Conservation (phyloP, 2,797 vertebrate genomes). For the Rhynchotus rufescens region DNA sequence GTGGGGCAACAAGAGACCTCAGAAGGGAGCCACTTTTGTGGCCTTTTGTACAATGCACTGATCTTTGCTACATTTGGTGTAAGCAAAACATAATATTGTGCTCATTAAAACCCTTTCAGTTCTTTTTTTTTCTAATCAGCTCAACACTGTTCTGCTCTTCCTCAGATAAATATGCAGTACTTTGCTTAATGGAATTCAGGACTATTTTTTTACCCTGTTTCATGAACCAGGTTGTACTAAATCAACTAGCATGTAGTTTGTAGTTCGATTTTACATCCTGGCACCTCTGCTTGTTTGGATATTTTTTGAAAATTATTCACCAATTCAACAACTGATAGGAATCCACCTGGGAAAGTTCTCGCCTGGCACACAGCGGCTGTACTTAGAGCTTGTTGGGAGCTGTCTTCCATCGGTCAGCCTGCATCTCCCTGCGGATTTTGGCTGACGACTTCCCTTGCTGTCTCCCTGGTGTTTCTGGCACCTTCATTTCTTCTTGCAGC, state of each 20-base stretch:
- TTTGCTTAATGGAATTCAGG: not conserved
- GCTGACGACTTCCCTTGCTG: not conserved
- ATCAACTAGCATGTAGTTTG: not conserved
- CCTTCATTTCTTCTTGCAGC: not conserved
- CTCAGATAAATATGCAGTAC: fast-evolving
- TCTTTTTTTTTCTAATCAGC: not conserved
- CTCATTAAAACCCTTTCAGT: not conserved
- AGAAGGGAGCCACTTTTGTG: not conserved
- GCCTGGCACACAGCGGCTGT: not conserved
- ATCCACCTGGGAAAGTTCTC: not conserved
- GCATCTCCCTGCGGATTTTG: not conserved
- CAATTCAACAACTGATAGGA: not conserved
- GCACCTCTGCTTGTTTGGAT: not conserved
- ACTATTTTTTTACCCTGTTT: not conserved
- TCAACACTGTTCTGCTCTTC: not conserved
- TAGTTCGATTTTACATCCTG: not conserved
- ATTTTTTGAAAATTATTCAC: not conserved
- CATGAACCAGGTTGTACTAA: not conserved
- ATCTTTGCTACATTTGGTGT: not conserved
- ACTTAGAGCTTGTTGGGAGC: not conserved
- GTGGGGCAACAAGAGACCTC: not conserved
- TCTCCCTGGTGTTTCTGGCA: not conserved
- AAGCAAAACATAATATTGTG: not conserved
- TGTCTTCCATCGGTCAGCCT: not conserved
- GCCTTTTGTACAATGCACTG: not conserved